Percentiles rank a stretch among this genome's conserved stretches.
Evolutionary conservation across 2,113 vertebrate species (phyloP).

Genomic region (Neogobius melanostomus): DNA sequence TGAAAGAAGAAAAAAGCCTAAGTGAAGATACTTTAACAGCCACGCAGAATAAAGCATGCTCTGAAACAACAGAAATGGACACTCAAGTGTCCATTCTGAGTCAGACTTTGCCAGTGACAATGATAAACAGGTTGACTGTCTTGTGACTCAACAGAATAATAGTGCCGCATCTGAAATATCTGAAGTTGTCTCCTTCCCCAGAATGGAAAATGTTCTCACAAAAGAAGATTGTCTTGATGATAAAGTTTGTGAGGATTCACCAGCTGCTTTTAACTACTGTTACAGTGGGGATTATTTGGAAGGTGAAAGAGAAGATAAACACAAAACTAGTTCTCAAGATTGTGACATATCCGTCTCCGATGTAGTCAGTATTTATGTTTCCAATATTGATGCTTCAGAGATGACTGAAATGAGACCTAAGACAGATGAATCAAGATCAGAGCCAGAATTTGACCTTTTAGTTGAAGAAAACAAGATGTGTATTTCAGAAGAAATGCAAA

Average conservation of each 20-base stretch:
- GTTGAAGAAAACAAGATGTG: not conserved
- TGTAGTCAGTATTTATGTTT: not conserved
- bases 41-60: not conserved
- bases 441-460: not conserved
- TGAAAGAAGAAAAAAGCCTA: slow-evolving; percentile 7
- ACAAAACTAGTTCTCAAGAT: not conserved
- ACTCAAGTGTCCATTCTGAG: not conserved
- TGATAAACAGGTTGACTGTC: not conserved
- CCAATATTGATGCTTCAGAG: not conserved
- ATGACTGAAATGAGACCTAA: not conserved
- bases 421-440: not conserved
- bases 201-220: not conserved
- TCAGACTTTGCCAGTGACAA: not conserved
- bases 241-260: not conserved
- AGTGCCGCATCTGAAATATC: not conserved
- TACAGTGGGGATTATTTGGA: not conserved
- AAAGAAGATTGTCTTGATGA: not conserved
- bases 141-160: not conserved
- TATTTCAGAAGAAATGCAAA: not conserved
- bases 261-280: not conserved
- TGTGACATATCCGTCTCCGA: not conserved
- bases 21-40: not conserved
- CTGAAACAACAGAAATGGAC: not conserved
- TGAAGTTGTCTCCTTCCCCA: not conserved
- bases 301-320: not conserved